Evolutionary conservation across 2,113 vertebrate species (phyloP).

Genomic region (Tachysurus fulvidraco): DNA sequence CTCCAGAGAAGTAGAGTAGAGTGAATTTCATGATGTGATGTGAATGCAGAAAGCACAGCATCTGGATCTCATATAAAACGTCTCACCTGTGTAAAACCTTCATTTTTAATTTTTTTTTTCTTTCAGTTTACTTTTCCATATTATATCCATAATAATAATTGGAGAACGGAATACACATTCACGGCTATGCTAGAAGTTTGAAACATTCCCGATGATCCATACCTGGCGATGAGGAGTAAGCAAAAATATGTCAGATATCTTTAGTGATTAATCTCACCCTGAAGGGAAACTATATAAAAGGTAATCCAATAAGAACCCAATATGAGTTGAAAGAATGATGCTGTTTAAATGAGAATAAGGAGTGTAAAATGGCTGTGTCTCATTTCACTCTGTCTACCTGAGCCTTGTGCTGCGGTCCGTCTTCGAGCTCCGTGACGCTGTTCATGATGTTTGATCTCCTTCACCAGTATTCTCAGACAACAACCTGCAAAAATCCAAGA

Average conservation of each 20-base stretch:
- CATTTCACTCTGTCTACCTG: constrained; percentile 52
- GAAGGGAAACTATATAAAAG: too few species aligned
- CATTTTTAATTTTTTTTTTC: not conserved
- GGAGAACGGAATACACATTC: not conserved
- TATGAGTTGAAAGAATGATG: not conserved
- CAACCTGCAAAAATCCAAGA: constrained; percentile 54
- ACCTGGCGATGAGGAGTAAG: not conserved
- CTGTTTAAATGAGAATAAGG: not conserved
- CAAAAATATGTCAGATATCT: not conserved
- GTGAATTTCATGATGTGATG: not conserved
- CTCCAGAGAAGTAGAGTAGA: not conserved
- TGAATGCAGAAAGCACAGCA: not conserved
- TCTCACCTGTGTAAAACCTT: not conserved
- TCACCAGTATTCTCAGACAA: constrained; percentile 49
- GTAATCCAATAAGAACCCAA: not conserved
- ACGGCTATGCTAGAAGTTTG: not conserved
- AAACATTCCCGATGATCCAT: not conserved
- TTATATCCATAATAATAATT: not conserved
- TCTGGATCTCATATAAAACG: not conserved
- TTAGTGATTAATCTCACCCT: not conserved
- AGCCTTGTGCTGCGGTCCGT: constrained; percentile 61
- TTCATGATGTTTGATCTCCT: constrained; percentile 64
- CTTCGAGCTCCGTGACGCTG: constrained; percentile 65
- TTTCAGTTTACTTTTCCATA: not conserved
- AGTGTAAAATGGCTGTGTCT: constrained; percentile 18